phyloP scores from a whole-genome alignment of 2,113 vertebrate genomes.

The Panthera uncia region DNA sequence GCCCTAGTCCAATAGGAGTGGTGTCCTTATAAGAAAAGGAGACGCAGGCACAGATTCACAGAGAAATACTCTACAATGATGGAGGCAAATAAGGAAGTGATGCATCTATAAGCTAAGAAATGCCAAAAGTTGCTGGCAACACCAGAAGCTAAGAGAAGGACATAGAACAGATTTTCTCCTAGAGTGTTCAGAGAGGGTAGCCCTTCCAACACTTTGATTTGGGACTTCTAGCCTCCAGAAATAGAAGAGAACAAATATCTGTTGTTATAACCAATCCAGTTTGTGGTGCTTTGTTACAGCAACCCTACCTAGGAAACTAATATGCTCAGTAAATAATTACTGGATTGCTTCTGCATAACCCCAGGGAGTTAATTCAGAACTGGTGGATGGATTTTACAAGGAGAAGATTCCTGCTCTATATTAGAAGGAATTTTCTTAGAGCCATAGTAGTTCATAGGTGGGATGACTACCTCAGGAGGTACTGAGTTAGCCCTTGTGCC shows the following conservation, averaged over 20 bases:
- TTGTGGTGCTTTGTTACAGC: background rate
- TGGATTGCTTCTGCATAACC: background rate
- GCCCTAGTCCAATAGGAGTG: background rate
- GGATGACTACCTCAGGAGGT: background rate
- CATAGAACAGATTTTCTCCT: background rate
- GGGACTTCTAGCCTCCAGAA: background rate
- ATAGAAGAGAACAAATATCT: background rate
- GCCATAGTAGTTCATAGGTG: background rate
- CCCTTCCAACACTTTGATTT: background rate
- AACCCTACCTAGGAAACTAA: background rate
- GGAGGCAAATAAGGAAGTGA: background rate
- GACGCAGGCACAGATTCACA: background rate
- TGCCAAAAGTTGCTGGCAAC: background rate
- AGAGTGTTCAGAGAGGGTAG: background rate
- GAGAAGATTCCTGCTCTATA: background rate
- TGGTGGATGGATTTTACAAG: background rate
- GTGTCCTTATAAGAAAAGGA: background rate
- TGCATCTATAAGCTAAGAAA: background rate
- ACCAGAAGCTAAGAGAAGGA: background rate
- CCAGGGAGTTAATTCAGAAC: background rate
- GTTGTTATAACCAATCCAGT: background rate
- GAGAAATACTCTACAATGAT: background rate
- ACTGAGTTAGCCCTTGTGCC: background rate
- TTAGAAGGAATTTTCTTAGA: background rate
- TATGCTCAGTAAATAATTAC: background rate